Conservation (phyloP, 1,140 invertebrate species). For the Drosophila lini region DNA sequence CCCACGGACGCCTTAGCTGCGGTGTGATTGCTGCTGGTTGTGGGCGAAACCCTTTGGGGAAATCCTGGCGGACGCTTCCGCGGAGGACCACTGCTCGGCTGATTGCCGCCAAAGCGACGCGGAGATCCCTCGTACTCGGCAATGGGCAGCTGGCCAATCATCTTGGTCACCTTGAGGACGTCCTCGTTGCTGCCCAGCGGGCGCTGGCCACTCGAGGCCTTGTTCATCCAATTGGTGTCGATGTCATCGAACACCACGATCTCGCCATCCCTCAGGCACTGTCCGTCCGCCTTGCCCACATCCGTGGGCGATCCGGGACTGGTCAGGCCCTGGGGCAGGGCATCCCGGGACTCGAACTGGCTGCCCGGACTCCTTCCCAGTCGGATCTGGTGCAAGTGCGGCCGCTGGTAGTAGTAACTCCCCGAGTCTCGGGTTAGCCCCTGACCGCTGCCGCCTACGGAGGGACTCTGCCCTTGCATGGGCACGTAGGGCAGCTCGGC, state of each 20-base stretch:
- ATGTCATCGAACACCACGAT: slow-evolving; percentile 93
- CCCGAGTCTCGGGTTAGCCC: slow-evolving; percentile 23
- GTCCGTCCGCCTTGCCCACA: slow-evolving; percentile 74
- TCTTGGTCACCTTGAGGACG: slow-evolving; percentile 88
- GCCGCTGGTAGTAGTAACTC: slow-evolving; percentile 67
- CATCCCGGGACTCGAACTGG: slow-evolving; percentile 61
- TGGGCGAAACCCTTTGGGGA: slow-evolving; percentile 86
- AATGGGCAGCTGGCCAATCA: slow-evolving; percentile 90
- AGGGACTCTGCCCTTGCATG: slow-evolving; percentile 54
- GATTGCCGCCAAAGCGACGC: slow-evolving; percentile 89
- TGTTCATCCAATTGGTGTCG: slow-evolving; percentile 88
- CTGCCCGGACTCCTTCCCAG: slow-evolving; percentile 80
- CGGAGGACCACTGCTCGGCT: slow-evolving; percentile 2
- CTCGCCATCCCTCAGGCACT: slow-evolving; percentile 85
- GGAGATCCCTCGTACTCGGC: slow-evolving; percentile 95
- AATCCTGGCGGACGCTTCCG: slow-evolving; percentile 89
- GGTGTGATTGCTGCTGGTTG: slow-evolving; percentile 39
- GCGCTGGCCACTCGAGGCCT: slow-evolving; percentile 37
- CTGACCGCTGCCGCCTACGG: slow-evolving; percentile 25
- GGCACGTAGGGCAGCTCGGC: slow-evolving; percentile 64
- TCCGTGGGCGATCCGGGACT: slow-evolving; percentile 81
- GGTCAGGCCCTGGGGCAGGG: slow-evolving; percentile 64
- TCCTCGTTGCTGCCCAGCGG: slow-evolving; percentile 82
- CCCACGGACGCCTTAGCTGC: slow-evolving; percentile 50
- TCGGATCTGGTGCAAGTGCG: slow-evolving; percentile 77